These are phyloP conservation scores for Scolanthus callimorphus DNA, from an alignment of 92 coral and sea anemone species.

Conservation along the genomic window DNA sequence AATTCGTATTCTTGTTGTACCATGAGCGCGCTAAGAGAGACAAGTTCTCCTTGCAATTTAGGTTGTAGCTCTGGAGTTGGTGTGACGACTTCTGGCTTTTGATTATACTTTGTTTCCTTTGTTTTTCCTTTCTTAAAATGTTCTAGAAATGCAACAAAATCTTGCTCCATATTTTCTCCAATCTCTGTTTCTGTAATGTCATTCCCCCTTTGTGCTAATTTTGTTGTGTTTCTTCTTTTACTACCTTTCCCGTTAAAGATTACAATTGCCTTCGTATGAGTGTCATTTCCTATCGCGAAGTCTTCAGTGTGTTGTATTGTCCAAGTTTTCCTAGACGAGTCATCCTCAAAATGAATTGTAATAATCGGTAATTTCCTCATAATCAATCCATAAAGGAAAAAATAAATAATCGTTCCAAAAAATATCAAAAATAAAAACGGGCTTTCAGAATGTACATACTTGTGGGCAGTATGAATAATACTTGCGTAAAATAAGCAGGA, in stretches of 20 bases:
- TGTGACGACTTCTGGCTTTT: conserved; percentile 6
- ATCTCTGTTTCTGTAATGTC: background rate
- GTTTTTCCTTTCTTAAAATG: conserved; percentile 30
- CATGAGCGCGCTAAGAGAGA: background rate
- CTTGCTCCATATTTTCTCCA: background rate
- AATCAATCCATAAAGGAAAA: conserved; percentile 45
- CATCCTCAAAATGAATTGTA: conserved; percentile 48
- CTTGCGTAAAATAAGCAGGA: too few relatives aligned
- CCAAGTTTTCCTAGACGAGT: too few relatives aligned
- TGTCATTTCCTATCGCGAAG: too few relatives aligned
- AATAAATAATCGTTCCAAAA: conserved; percentile 38
- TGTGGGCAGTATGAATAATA: too few relatives aligned
- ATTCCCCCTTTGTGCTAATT: background rate
- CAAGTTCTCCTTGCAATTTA: background rate
- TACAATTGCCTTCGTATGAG: too few relatives aligned
- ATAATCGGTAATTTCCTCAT: conserved; percentile 53
- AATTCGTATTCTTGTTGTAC: background rate
- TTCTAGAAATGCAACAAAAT: conserved; percentile 33
- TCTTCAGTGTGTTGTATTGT: too few relatives aligned
- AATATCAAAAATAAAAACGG: conserved; percentile 37
- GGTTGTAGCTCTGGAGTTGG: background rate
- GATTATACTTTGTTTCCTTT: conserved; percentile 9
- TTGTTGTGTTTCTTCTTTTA: too few relatives aligned
- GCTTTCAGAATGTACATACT: too few relatives aligned
- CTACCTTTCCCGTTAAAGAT: too few relatives aligned